Conservation (phyloP, 1,140 invertebrate species). For the Gryllus bimaculatus region DNA sequence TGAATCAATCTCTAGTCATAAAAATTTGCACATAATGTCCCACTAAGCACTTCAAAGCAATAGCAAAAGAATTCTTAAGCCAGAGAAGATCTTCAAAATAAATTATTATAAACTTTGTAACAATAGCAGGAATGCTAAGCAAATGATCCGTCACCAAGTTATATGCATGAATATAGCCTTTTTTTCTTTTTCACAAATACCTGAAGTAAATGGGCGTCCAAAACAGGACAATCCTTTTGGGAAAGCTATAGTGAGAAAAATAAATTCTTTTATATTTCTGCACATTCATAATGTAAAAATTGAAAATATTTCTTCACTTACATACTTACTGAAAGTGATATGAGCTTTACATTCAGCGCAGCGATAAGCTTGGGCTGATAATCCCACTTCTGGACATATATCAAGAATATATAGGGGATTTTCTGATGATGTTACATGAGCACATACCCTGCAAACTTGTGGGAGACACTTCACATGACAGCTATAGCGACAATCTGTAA, state of each 20-base stretch:
- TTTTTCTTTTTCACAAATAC: slow-evolving; percentile 20
- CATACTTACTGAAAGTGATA: slow-evolving; percentile 65
- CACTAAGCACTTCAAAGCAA: no score
- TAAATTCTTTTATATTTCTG: slow-evolving; percentile 13
- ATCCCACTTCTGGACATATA: slow-evolving; percentile 73
- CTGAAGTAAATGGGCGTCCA: slow-evolving; percentile 26
- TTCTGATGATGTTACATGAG: slow-evolving; percentile 64
- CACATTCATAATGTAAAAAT: slow-evolving; percentile 13
- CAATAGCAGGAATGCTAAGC: background rate
- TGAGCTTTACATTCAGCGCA: slow-evolving; percentile 68
- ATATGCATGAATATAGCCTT: no score
- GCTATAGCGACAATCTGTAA: slow-evolving; percentile 52
- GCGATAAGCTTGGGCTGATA: slow-evolving; percentile 64
- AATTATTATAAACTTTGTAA: background rate
- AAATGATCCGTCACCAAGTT: no score
- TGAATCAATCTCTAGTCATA: no score
- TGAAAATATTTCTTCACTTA: background rate
- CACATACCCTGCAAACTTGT: slow-evolving; percentile 60
- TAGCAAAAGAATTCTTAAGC: no score
- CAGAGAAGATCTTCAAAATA: background rate
- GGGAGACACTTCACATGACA: slow-evolving; percentile 71
- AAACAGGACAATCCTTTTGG: slow-evolving; percentile 31
- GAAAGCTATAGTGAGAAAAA: slow-evolving; percentile 28
- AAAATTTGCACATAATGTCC: no score
- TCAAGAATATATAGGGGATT: slow-evolving; percentile 59